Conservation (phyloP, 2,797 vertebrate genomes). For the Galagoides demidoff region DNA sequence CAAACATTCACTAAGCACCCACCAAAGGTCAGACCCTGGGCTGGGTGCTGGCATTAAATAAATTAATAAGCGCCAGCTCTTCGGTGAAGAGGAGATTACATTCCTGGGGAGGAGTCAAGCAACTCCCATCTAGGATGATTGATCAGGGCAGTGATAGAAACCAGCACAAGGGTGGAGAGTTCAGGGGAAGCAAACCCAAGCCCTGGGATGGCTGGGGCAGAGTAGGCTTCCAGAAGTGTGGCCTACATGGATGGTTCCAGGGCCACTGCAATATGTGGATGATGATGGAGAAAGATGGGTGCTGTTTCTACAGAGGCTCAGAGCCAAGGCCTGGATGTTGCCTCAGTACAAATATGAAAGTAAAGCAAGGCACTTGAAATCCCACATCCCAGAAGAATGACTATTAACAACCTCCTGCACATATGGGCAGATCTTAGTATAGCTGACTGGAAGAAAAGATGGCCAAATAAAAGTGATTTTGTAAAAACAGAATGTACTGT, state of each 20-base stretch:
- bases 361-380: not conserved
- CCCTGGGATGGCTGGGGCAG: not conserved
- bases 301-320: not conserved
- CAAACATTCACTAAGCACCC: not conserved
- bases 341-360: not conserved
- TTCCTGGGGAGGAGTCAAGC: not conserved
- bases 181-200: not conserved
- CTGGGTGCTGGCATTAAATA: not conserved
- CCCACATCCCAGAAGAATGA: not conserved
- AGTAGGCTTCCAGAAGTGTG: not conserved
- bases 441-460: not conserved
- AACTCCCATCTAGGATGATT: not conserved
- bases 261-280: accelerated
- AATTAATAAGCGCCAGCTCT: not conserved
- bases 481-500: constrained; percentile 6
- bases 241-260: not conserved
- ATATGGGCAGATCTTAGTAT: not conserved
- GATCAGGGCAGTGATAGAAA: not conserved
- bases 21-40: not conserved
- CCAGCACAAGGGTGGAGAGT: not conserved
- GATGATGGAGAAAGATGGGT: not conserved
- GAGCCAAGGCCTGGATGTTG: not conserved
- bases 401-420: not conserved
- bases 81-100: not conserved
- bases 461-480: constrained; percentile 15